phyloP scores from a whole-genome alignment of 2,113 vertebrate species.

The Synchiropus splendidus region DNA sequence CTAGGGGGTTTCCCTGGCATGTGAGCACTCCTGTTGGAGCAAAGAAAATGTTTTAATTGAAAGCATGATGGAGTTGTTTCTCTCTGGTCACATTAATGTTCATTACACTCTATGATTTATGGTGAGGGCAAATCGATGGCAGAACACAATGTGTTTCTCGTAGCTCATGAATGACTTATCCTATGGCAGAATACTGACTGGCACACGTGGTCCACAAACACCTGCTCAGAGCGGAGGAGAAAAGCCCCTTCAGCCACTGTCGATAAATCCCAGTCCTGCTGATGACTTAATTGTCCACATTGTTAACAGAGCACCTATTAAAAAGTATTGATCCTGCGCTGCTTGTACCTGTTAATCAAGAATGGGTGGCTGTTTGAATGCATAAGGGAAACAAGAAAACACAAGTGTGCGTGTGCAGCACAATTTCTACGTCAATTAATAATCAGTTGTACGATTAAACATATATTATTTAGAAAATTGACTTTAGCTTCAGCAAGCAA shows the following conservation, averaged over 20 bases:
- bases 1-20: too few species aligned
- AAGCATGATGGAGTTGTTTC: too few species aligned
- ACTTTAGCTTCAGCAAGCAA: slow-evolving; percentile 11
- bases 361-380: slow-evolving; percentile 5
- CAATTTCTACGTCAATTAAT: slow-evolving; percentile 23
- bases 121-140: slow-evolving; percentile 35
- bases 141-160: slow-evolving; percentile 19
- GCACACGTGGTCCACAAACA: slow-evolving; percentile 13
- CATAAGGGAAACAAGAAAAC: slow-evolving; percentile 9
- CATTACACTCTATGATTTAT: slow-evolving; percentile 23
- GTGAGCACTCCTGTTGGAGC: too few species aligned
- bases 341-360: slow-evolving; percentile 6
- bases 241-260: not conserved
- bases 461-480: slow-evolving; percentile 35
- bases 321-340: slow-evolving; percentile 16
- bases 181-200: too few species aligned
- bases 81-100: slow-evolving; percentile 11
- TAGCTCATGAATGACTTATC: too few species aligned
- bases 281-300: slow-evolving; percentile 21
- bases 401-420: slow-evolving; percentile 1
- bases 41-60: too few species aligned
- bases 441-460: slow-evolving; percentile 22
- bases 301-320: slow-evolving; percentile 15
- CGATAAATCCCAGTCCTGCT: slow-evolving; percentile 16
- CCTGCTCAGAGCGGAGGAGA: not conserved